Base-by-base conservation (phyloP, 2,888 invertebrate genomes). In the Drosophila robusta region DNA sequence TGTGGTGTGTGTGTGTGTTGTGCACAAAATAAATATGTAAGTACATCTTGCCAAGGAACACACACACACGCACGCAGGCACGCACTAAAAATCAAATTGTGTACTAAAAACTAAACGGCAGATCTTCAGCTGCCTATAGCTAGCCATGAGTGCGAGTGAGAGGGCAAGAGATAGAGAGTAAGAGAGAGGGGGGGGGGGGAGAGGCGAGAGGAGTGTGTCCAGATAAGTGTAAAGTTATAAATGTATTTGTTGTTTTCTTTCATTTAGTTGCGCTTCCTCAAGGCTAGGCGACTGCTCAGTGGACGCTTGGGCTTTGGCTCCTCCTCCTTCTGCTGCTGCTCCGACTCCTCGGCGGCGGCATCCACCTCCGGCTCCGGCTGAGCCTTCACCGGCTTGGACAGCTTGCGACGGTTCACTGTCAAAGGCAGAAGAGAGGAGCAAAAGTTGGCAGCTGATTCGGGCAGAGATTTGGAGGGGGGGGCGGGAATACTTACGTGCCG, bases 201-300 rank as follows among this genome's bases (percentile, higher is more conserved):
- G 9, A 16, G 55, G 14, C 41, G 16, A 41, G 12, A 36, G 41
- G 12, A 46, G 16, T 46, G 26, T 46, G 18, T 67, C 60, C 24
- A 56, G 9, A 39, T 44, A 49, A 62, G 49, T 44, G 16, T 65
- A 32, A 36, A 62, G 42, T 42, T 54, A 45, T n/a, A 49, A 22
- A 56, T 26, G 24, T 56, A 18, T 44, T 41, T 11, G 18, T 22
- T 41, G 22, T 1, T 29, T 8, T 29, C 29, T 29, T 12, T 65
- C 38, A 32, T 26, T 84, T 89, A 91, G 72, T 81, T 89, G 85
- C 91, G 92, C 74, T 91, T 91, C 78, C 91, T 89, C 76, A 91
- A 86, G 69, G 87, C 75, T 73, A 92, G 83, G 55, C 92, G 91
- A 50, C 83, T 82, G 56, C 84, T 80, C 39, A 68, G 47, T 57